Evolutionary conservation across 2,113 vertebrate genomes (phyloP).

Genomic region (Narcine bancroftii): DNA sequence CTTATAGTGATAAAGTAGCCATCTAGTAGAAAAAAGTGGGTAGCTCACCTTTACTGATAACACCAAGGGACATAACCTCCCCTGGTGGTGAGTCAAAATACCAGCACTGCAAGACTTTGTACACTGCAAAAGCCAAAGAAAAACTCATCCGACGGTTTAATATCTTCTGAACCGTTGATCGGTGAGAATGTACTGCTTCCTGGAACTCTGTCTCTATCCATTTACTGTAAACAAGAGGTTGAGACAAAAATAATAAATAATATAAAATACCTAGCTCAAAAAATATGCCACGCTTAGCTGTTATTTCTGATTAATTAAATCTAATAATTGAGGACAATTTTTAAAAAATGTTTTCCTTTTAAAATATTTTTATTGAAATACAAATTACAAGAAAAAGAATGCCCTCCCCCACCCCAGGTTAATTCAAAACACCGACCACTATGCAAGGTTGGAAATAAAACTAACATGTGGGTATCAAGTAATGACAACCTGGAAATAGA

Average conservation of each 20-base stretch:
- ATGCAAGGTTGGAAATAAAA: too few species aligned
- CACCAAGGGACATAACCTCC: conserved; percentile 69
- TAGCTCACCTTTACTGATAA: conserved; percentile 65
- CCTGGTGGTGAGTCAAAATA: conserved; percentile 52
- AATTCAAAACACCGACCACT: too few species aligned
- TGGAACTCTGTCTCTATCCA: conserved; percentile 67
- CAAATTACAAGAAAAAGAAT: too few species aligned
- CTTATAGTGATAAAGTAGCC: not conserved
- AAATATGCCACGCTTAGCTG: not conserved
- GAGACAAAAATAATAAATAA: conserved; percentile 5
- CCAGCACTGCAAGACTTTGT: conserved; percentile 68
- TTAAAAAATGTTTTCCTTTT: too few species aligned
- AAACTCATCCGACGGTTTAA: conserved; percentile 47
- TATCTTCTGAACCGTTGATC: conserved; percentile 44
- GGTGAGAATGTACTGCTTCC: conserved; percentile 43
- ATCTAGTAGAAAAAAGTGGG: not conserved
- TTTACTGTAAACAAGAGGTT: conserved; percentile 49
- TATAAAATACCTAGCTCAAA: not conserved
- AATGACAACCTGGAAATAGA: too few species aligned
- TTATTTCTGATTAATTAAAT: not conserved
- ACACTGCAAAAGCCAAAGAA: conserved; percentile 59
- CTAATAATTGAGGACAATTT: not conserved
- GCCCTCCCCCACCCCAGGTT: too few species aligned
- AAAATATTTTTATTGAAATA: too few species aligned
- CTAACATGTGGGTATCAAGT: too few species aligned